phyloP scores from a whole-genome alignment of 2,113 vertebrate species.

The Mandrillus leucophaeus region DNA sequence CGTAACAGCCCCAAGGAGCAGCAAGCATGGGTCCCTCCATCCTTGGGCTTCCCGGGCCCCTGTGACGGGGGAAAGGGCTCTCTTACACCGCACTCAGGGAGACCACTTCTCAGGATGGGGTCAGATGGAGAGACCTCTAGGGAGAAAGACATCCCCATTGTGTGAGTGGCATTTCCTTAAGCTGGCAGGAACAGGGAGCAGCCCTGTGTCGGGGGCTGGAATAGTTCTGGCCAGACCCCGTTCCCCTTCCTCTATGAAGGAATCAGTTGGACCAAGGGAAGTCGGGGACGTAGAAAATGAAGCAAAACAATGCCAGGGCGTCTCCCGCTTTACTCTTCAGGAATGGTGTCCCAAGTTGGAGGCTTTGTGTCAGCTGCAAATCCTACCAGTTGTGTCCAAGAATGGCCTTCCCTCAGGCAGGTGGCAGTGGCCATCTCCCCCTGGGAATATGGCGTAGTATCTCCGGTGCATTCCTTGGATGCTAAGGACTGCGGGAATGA shows the following conservation, averaged over 20 bases:
- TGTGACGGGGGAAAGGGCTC: slow-evolving; percentile 70
- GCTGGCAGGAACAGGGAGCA: not conserved
- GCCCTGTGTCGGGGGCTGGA: not conserved
- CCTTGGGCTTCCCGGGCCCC: slow-evolving; percentile 63
- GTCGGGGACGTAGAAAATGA: not conserved
- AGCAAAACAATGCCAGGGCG: not conserved
- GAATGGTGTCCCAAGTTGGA: slow-evolving; percentile 46
- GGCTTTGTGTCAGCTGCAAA: slow-evolving; percentile 4
- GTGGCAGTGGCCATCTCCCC: not conserved
- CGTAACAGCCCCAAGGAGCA: slow-evolving; percentile 27
- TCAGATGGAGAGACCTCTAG: slow-evolving; percentile 62
- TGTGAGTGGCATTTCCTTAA: slow-evolving; percentile 30
- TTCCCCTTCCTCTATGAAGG: not conserved
- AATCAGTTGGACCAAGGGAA: not conserved
- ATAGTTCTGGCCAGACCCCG: not conserved
- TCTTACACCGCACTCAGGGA: slow-evolving; percentile 77
- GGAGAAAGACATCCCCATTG: slow-evolving; percentile 35
- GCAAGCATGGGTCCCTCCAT: slow-evolving; percentile 54
- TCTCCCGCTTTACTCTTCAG: slow-evolving; percentile 45
- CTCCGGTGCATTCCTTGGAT: slow-evolving; percentile 61
- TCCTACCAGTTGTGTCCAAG: slow-evolving; percentile 45
- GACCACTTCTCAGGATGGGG: slow-evolving; percentile 78
- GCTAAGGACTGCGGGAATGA: slow-evolving; percentile 14
- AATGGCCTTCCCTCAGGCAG: not conserved
- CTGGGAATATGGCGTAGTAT: slow-evolving; percentile 22